Conservation (phyloP, 2,113 vertebrate genomes). For the Sinocyclocheilus anophthalmus region DNA sequence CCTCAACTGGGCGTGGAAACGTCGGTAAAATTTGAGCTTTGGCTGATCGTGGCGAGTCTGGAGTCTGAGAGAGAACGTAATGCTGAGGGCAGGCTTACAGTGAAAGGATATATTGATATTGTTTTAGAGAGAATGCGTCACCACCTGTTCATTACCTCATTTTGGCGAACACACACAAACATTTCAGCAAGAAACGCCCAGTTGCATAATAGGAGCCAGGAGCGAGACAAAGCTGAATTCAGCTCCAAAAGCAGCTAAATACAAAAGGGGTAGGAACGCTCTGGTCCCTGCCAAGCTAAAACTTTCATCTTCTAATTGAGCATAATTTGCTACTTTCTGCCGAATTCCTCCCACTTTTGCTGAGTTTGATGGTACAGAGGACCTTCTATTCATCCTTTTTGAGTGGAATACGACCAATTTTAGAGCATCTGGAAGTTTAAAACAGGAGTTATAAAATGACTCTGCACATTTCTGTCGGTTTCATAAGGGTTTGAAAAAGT, state of each 20-base stretch:
- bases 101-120: conserved; percentile 46
- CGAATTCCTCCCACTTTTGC: conserved; percentile 18
- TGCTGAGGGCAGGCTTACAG: neutral
- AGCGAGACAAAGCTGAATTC: conserved; percentile 43
- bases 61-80: conserved; percentile 18
- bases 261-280: neutral
- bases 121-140: conserved; percentile 30
- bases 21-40: conserved; percentile 11
- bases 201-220: conserved; percentile 14
- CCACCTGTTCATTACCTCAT: conserved; percentile 34
- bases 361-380: conserved; percentile 3
- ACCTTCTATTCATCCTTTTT: neutral
- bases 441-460: too few species aligned
- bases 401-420: too few species aligned
- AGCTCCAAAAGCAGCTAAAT: conserved; percentile 33
- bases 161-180: conserved; percentile 31
- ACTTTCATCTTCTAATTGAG: conserved; percentile 43
- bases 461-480: too few species aligned
- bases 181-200: conserved; percentile 28
- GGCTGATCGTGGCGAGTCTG: conserved; percentile 10
- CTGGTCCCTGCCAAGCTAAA: conserved; percentile 18
- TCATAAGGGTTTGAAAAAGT: neutral
- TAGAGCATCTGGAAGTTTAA: too few species aligned
- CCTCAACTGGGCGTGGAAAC: conserved; percentile 28
- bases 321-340: conserved; percentile 38